Base-by-base conservation (phyloP, 2,113 vertebrate species). In the Xerus inauris region DNA sequence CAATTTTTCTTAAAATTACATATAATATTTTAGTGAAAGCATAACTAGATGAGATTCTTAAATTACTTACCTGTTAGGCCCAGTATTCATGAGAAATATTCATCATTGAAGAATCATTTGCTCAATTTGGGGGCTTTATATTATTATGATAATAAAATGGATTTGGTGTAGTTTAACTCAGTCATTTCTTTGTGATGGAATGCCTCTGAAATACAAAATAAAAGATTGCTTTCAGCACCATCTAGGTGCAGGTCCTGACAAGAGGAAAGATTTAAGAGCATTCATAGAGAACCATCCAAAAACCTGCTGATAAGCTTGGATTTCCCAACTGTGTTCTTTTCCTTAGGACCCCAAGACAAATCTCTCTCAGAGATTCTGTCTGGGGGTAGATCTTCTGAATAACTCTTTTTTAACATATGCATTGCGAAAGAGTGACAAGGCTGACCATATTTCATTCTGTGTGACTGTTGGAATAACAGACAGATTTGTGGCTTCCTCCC, bases 1-100 rank as follows among this genome's bases (percentile, higher is more conserved):
- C 47, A 13, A 30, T 59, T 95, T 94, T 91, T 92, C 47, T 85
- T 85, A 77, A 83, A 51, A 64, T 82, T 73, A 51, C 20, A 54
- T 75, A 22, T 40, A 47, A 28, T 83, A 91, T 94, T 95, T 79
- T 75, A 82, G 2, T 35, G 11, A 38, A 71, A 62, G 17, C 79
- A 3, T 57, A 95, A 79, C 72, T 75, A 42, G 71, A 73, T 79
- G 12, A 67, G 16, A 20, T 86, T 83, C 62, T 82, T 89, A 87
- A 62, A 62, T 62, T 62, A 11, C 59, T 9, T 28, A 26, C 59
- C 9, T 62, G 59, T 62, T 62, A 28, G 59, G 8, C 47, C 88
- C 20, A 32, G 12, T 82, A 64, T 80, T 91, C 26, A 80, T 71
- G 24, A 94, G 20, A 85, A 76, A 28, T 54, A 32, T 32, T 65